These are phyloP conservation scores for Lasioglossum zephyrum DNA, from an alignment of 2,888 invertebrate genomes.

Conservation along the genomic window DNA sequence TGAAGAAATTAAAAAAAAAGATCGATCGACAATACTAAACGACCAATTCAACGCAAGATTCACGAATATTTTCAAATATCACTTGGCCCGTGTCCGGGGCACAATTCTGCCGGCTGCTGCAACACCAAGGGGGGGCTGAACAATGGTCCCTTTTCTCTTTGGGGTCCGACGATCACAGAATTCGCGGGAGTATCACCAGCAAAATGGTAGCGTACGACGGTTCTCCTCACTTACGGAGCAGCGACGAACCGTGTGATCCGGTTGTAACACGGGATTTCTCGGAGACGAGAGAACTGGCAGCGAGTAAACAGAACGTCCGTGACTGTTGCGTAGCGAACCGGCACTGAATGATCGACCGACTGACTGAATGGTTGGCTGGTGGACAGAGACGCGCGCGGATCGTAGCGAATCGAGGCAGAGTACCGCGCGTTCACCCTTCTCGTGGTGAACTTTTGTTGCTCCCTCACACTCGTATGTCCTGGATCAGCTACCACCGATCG, in stretches of 20 bases:
- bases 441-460: constrained; percentile 34
- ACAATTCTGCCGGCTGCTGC: constrained; percentile 30
- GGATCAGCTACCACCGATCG: not conserved
- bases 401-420: constrained; percentile 17
- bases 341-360: constrained; percentile 52
- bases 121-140: not conserved
- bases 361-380: constrained; percentile 44
- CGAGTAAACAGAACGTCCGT: constrained; percentile 32
- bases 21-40: not conserved
- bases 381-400: constrained; percentile 37
- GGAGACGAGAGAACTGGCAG: constrained; percentile 18
- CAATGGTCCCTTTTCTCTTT: not conserved
- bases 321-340: constrained; percentile 42
- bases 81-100: constrained; percentile 45
- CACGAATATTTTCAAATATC: constrained; percentile 37
- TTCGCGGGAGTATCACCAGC: constrained; percentile 26
- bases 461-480: constrained; percentile 43
- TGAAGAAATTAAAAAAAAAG: not conserved
- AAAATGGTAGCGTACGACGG: not conserved
- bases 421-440: constrained; percentile 41
- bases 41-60: constrained; percentile 28
- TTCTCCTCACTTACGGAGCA: constrained; percentile 42
- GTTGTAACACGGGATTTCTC: constrained; percentile 18
- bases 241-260: constrained; percentile 17
- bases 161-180: constrained; percentile 33